phyloP scores from a whole-genome alignment of 2,888 invertebrate genomes.

The Nineta flava region DNA sequence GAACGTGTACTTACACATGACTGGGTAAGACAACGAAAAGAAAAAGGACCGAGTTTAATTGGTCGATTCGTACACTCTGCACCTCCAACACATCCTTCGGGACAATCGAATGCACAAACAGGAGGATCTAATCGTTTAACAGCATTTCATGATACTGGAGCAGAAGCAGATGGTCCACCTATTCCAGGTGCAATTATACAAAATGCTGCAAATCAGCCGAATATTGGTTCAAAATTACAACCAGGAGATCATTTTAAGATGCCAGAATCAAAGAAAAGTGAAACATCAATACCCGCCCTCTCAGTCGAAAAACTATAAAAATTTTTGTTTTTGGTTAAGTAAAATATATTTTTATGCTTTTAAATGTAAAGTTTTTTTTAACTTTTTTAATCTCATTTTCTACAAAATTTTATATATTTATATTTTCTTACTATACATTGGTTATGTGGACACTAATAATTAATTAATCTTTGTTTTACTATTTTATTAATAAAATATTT shows the following conservation, averaged over 20 bases:
- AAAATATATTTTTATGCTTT: neutral
- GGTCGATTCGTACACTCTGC: conserved; percentile 47
- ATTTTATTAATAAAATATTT: neutral
- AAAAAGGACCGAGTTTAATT: conserved; percentile 38
- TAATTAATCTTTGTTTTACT: neutral
- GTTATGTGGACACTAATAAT: neutral
- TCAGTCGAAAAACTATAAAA: conserved; percentile 2
- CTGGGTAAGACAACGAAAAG: conserved; percentile 52
- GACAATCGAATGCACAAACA: neutral
- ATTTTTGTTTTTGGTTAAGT: neutral
- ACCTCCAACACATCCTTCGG: conserved; percentile 14
- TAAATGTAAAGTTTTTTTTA: neutral
- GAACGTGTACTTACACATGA: conserved; percentile 60
- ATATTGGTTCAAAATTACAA: conserved; percentile 10
- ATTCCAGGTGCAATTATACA: neutral
- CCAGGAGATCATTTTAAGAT: conserved; percentile 26
- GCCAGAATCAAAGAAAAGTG: conserved; percentile 26
- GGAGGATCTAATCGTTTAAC: neutral
- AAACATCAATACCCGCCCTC: conserved; percentile 20
- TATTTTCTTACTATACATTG: neutral
- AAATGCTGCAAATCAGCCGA: conserved; percentile 31
- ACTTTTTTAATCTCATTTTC: neutral
- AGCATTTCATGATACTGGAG: neutral
- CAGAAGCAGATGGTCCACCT: neutral
- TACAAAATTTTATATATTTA: neutral